phyloP scores from a whole-genome alignment of 2,888 invertebrate species.

The Plagiodera versicolora region DNA sequence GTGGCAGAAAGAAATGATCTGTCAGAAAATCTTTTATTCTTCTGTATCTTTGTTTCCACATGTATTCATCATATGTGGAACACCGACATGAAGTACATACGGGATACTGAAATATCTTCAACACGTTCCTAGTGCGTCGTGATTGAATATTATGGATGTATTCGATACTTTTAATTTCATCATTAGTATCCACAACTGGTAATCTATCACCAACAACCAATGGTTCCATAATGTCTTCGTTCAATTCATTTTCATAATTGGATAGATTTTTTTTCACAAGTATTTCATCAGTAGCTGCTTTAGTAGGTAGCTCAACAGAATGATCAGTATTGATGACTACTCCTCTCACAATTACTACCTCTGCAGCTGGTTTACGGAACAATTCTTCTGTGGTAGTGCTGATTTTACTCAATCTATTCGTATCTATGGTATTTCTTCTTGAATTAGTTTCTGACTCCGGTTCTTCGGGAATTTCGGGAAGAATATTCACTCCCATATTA shows the following conservation, averaged over 20 bases:
- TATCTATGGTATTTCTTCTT: constrained; percentile 34
- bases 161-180: constrained; percentile 34
- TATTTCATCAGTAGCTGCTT: constrained; percentile 23
- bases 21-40: constrained; percentile 29
- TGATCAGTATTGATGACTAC: constrained; percentile 9
- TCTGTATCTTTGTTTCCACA: constrained; percentile 34
- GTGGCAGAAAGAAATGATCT: constrained; percentile 34
- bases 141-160: constrained; percentile 32
- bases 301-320: not conserved
- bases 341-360: not conserved
- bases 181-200: constrained; percentile 19
- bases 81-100: constrained; percentile 29
- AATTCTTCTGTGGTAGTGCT: constrained; percentile 36
- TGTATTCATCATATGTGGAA: constrained; percentile 33
- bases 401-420: constrained; percentile 37
- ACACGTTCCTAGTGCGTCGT: constrained; percentile 23
- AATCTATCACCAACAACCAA: constrained; percentile 12
- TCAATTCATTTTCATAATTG: not conserved
- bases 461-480: constrained; percentile 41
- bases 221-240: not conserved
- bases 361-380: constrained; percentile 19
- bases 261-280: not conserved
- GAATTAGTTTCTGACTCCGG: constrained; percentile 32
- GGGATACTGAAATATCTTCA: constrained; percentile 31
- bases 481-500: constrained; percentile 38